These are phyloP conservation scores for Bradypus variegatus DNA, from an alignment of 2,797 vertebrate genomes.

Conservation along the genomic window DNA sequence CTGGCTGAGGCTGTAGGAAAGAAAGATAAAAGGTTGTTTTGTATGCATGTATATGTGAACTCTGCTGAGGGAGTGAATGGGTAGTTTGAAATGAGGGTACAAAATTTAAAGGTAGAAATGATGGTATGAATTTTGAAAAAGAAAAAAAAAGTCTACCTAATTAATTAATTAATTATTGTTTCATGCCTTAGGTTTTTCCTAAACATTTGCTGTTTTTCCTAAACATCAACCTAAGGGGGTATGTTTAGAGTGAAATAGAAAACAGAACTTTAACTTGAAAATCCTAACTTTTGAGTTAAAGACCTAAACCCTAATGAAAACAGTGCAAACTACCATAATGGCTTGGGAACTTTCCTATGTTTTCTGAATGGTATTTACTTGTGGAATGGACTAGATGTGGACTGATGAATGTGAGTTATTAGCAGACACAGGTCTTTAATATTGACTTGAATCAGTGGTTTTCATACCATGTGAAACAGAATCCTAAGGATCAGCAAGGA, in stretches of 20 bases:
- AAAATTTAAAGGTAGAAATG: background rate
- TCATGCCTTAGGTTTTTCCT: background rate
- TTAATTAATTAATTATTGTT: background rate
- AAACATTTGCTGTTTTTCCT: background rate
- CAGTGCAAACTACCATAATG: background rate
- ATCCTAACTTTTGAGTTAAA: background rate
- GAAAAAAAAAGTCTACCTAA: background rate
- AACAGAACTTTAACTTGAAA: conserved; percentile 5
- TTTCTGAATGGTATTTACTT: background rate
- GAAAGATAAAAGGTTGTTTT: background rate
- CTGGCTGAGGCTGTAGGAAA: background rate
- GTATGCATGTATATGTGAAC: background rate
- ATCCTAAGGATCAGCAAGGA: background rate
- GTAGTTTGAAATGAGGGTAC: background rate
- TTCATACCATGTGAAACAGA: background rate
- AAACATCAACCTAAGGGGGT: background rate
- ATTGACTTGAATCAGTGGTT: background rate
- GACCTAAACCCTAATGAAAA: background rate
- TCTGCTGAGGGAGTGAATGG: background rate
- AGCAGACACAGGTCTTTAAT: background rate
- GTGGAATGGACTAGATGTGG: background rate
- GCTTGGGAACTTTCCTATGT: conserved; percentile 7
- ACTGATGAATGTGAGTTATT: background rate
- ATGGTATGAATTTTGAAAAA: background rate
- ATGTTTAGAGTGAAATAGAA: background rate